Conservation (phyloP, 1,140 invertebrate genomes). For the Sitophilus oryzae region DNA sequence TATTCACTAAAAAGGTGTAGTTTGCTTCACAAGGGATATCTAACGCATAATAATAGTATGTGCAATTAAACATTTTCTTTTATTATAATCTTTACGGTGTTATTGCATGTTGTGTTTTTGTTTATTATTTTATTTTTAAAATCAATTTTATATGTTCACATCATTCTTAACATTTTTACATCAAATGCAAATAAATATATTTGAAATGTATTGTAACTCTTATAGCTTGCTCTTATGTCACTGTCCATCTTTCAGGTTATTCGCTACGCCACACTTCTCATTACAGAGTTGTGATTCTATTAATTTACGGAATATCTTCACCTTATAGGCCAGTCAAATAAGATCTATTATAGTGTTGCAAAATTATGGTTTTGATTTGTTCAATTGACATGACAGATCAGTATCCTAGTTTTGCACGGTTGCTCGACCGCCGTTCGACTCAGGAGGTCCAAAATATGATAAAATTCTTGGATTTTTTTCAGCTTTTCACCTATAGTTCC, state of each 20-base stretch:
- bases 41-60: slow-evolving; percentile 19
- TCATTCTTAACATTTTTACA: slow-evolving; percentile 7
- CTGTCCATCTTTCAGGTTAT: background rate
- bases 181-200: slow-evolving; percentile 35
- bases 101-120: slow-evolving; percentile 20
- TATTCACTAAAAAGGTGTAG: slow-evolving; percentile 40
- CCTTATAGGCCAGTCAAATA: too few relatives aligned
- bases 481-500: too few relatives aligned
- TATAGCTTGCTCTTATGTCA: background rate
- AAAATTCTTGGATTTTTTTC: too few relatives aligned
- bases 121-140: slow-evolving; percentile 18
- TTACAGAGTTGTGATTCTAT: too few relatives aligned
- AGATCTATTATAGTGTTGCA: too few relatives aligned
- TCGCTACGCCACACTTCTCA: too few relatives aligned
- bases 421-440: too few relatives aligned
- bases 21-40: slow-evolving; percentile 37
- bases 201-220: slow-evolving; percentile 11
- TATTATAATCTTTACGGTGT: slow-evolving; percentile 7
- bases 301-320: too few relatives aligned
- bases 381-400: too few relatives aligned
- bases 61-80: slow-evolving; percentile 20
- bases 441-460: too few relatives aligned
- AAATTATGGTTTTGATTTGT: too few relatives aligned
- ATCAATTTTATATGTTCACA: slow-evolving; percentile 7
- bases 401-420: too few relatives aligned